phyloP scores from a whole-genome alignment of 2,797 vertebrate species.

The Halcyon smyrnensis region DNA sequence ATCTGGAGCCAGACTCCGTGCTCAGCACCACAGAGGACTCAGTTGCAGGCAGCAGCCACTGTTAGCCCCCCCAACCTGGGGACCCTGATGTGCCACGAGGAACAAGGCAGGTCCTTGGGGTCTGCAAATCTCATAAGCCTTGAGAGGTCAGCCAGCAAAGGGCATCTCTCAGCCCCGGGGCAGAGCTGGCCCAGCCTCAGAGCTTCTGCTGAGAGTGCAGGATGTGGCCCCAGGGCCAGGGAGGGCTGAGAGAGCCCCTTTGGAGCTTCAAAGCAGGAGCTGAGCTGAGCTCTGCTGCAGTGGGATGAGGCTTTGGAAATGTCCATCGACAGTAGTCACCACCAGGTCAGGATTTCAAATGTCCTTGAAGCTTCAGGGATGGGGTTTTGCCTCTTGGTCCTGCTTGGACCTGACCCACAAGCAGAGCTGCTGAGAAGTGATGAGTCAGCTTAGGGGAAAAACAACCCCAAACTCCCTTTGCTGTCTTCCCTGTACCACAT shows the following conservation, averaged over 20 bases:
- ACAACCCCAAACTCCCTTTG: neutral
- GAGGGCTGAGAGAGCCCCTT: too few relatives aligned
- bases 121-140: neutral
- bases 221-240: neutral
- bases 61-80: accelerated
- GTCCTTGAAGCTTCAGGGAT: neutral
- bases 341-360: neutral
- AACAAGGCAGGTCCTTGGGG: neutral
- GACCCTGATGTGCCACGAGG: neutral
- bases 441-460: neutral
- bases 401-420: neutral
- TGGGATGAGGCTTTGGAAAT: neutral
- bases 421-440: neutral
- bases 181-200: neutral
- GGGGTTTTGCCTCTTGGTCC: neutral
- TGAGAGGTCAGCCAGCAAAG: neutral
- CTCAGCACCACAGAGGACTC: neutral
- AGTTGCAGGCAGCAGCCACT: neutral
- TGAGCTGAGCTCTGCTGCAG: neutral
- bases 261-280: neutral
- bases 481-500: neutral
- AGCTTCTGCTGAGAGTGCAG: accelerated
- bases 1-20: neutral
- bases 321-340: too few relatives aligned
- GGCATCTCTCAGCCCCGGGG: accelerated